Conservation (phyloP, 1,140 invertebrate species). For the Acyrthosiphon pisum region DNA sequence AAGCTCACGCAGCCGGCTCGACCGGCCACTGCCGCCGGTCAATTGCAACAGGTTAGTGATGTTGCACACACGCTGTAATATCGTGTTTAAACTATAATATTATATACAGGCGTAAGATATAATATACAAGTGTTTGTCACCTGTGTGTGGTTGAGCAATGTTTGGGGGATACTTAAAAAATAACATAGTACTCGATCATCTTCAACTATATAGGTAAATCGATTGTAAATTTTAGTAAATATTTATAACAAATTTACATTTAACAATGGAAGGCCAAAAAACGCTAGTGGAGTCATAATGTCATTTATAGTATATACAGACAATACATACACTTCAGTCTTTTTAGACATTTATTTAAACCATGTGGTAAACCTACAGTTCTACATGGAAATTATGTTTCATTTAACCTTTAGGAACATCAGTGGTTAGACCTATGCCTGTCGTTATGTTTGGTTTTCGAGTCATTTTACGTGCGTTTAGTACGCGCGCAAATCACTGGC, state of each 20-base stretch:
- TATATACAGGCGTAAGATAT: background rate
- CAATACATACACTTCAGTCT: too few species aligned
- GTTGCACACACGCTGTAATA: background rate
- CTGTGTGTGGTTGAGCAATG: background rate
- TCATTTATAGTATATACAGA: too few species aligned
- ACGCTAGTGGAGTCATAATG: too few species aligned
- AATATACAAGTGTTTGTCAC: background rate
- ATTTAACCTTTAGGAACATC: background rate
- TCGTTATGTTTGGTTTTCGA: background rate
- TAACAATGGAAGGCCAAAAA: background rate
- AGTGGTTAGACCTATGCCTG: too few species aligned
- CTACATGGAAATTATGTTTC: background rate
- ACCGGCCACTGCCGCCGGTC: slow-evolving; percentile 30
- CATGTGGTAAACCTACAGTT: background rate
- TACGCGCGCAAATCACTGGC: background rate
- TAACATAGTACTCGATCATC: background rate
- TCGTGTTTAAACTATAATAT: too few species aligned
- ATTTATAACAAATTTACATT: background rate
- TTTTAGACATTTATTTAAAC: too few species aligned
- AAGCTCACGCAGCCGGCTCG: slow-evolving; percentile 4
- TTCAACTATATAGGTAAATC: background rate
- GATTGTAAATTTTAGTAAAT: background rate
- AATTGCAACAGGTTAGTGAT: slow-evolving; percentile 37
- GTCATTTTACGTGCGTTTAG: background rate
- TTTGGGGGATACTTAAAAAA: background rate